Conservation (phyloP, 2,797 vertebrate genomes). For the Chloroceryle inda region DNA sequence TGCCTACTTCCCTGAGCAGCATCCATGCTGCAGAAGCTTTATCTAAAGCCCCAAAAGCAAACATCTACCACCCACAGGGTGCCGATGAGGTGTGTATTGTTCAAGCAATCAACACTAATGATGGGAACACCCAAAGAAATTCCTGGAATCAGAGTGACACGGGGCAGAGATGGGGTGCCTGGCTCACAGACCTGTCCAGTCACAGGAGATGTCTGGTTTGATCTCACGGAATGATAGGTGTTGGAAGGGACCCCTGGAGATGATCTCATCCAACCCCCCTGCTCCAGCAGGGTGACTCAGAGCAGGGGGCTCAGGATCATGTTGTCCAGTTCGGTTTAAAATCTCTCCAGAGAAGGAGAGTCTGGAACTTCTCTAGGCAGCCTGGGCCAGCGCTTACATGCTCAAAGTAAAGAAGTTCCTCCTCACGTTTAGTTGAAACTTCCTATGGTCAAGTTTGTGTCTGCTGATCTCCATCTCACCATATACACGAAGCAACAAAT, state of each 20-base stretch:
- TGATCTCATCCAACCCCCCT: no score
- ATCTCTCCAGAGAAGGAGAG: no score
- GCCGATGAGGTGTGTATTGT: rapidly evolving
- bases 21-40: background rate
- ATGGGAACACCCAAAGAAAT: background rate
- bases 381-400: no score
- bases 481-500: background rate
- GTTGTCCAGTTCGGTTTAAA: no score
- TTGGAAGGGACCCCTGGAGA: no score
- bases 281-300: no score
- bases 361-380: no score
- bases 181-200: background rate
- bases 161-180: rapidly evolving
- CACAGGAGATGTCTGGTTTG: background rate
- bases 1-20: background rate
- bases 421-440: no score
- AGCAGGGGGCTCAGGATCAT: no score
- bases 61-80: background rate
- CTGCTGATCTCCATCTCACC: background rate
- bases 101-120: background rate
- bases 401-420: no score
- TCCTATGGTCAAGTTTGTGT: no score
- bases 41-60: background rate
- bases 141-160: rapidly evolving
- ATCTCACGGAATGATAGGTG: background rate